Evolutionary conservation across 2,888 invertebrate genomes (phyloP).

Genomic region (Microchrysa polita): DNA sequence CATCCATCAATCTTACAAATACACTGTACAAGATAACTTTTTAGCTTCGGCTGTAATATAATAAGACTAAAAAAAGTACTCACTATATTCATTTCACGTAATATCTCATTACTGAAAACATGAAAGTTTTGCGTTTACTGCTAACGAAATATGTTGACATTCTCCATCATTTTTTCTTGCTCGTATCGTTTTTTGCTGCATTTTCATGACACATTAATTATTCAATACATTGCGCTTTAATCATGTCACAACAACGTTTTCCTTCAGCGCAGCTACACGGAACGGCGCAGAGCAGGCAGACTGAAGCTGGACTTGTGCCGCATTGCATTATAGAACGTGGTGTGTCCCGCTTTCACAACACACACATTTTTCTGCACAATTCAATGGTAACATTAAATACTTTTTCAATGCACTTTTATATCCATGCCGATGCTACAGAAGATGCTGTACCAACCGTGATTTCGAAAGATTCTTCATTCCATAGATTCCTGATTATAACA

Average conservation of each 20-base stretch:
- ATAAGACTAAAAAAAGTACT: background rate
- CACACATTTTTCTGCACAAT: background rate
- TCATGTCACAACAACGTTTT: conserved; percentile 36
- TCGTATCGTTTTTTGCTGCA: background rate
- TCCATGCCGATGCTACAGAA: conserved; percentile 17
- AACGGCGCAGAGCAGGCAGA: too few species aligned
- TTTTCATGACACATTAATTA: conserved; percentile 28
- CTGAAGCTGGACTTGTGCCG: too few species aligned
- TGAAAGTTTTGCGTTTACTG: background rate
- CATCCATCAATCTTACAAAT: too few species aligned
- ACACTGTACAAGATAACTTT: background rate
- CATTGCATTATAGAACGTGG: background rate
- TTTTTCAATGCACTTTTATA: conserved; percentile 20
- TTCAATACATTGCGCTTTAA: conserved; percentile 38
- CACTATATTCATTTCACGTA: conserved; percentile 17
- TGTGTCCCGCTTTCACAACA: conserved; percentile 38
- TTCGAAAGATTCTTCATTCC: conserved; percentile 1
- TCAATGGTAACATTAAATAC: conserved; percentile 34
- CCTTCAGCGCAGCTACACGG: conserved; percentile 1
- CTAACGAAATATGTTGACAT: conserved; percentile 19
- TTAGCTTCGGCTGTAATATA: background rate
- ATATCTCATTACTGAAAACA: background rate
- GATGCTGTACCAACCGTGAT: background rate
- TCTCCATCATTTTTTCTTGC: conserved; percentile 7
- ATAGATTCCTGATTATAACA: background rate